Evolutionary conservation across 2,113 vertebrate species (phyloP).

Genomic region (Spilogale gracilis): DNA sequence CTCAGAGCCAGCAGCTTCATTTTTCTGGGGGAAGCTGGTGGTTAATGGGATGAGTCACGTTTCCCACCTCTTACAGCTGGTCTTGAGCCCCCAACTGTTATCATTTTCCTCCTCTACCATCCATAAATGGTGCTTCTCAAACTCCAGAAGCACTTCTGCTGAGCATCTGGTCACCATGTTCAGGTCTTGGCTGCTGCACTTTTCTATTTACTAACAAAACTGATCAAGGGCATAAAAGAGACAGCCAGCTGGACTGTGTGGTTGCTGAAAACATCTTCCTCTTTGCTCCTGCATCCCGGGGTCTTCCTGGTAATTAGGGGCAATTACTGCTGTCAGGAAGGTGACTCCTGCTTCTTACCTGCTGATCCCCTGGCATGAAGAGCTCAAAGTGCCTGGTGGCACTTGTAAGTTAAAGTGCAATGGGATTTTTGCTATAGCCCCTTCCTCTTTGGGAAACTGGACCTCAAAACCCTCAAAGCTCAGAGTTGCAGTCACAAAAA

Average conservation of each 20-base stretch:
- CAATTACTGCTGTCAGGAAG: not conserved
- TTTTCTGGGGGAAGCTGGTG: not conserved
- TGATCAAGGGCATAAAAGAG: not conserved
- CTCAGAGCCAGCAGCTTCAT: not conserved
- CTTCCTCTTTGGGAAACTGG: not conserved
- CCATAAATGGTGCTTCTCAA: not conserved
- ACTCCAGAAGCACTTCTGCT: not conserved
- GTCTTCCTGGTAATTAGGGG: not conserved
- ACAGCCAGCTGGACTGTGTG: not conserved
- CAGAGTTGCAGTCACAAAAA: slow-evolving; percentile 34
- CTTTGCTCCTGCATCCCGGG: not conserved
- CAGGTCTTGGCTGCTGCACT: not conserved
- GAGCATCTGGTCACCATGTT: not conserved
- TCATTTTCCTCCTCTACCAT: not conserved
- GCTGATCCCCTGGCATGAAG: not conserved
- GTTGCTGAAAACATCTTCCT: not conserved
- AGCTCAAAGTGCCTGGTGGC: not conserved
- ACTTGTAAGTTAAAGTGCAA: not conserved
- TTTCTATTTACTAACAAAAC: not conserved
- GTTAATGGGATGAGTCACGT: not conserved
- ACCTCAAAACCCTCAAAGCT: not conserved
- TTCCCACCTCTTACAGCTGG: not conserved
- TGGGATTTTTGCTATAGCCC: not conserved
- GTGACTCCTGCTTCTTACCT: not conserved
- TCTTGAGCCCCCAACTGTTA: not conserved